These are phyloP conservation scores for Diachrysia chrysitis DNA, from an alignment of 2,888 invertebrate genomes.

Conservation along the genomic window DNA sequence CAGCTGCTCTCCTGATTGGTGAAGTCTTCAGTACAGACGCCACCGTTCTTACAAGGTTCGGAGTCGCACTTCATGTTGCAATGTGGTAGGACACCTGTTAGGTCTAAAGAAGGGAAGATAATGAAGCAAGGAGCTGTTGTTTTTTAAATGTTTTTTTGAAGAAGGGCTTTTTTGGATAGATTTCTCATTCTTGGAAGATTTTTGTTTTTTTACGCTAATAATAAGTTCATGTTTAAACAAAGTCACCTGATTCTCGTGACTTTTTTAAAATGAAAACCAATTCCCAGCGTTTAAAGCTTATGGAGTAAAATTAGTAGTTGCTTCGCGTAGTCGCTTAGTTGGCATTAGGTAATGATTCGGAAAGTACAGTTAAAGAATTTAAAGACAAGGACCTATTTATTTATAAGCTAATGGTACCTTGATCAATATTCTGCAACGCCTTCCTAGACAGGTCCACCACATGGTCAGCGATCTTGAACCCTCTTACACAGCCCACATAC, in stretches of 20 bases:
- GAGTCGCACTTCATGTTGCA: slow-evolving; percentile 97
- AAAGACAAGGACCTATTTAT: too few relatives aligned
- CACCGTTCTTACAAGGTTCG: slow-evolving; percentile 96
- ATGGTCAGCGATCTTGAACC: slow-evolving; percentile 94
- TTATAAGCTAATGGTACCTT: slow-evolving; percentile 83
- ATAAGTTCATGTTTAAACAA: too few relatives aligned
- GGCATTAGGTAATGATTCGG: too few relatives aligned
- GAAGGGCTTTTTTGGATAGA: too few relatives aligned
- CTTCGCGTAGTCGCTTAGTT: too few relatives aligned
- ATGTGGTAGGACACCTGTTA: slow-evolving; percentile 92
- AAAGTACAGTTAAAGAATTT: too few relatives aligned
- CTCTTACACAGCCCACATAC: slow-evolving; percentile 96
- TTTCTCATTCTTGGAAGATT: too few relatives aligned
- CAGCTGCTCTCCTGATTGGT: slow-evolving; percentile 95
- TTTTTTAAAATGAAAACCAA: too few relatives aligned
- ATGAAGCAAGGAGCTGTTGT: neutral
- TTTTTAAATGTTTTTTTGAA: neutral
- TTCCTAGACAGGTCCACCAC: slow-evolving; percentile 94
- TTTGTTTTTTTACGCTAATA: too few relatives aligned
- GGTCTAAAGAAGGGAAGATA: slow-evolving; percentile 74
- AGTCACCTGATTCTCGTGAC: too few relatives aligned
- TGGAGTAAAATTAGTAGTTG: too few relatives aligned
- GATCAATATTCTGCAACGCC: slow-evolving; percentile 91
- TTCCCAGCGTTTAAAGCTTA: too few relatives aligned
- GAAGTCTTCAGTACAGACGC: slow-evolving; percentile 96